Conservation (phyloP, 2,113 vertebrate species). For the Brachyistius frenatus region DNA sequence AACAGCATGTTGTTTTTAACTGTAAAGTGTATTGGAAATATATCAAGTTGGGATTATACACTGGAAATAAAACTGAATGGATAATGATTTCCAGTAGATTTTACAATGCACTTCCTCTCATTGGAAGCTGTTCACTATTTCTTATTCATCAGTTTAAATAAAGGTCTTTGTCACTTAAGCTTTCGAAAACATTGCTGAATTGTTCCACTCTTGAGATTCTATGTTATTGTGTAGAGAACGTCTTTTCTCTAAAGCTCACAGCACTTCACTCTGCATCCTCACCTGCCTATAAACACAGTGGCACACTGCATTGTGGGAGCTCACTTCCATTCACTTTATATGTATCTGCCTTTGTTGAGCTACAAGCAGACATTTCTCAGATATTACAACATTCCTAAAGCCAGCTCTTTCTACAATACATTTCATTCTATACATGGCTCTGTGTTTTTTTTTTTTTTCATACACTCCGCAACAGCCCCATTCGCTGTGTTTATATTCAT, state of each 20-base stretch:
- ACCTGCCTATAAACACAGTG: slow-evolving; percentile 65
- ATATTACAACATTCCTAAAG: slow-evolving; percentile 61
- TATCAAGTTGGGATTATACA: no score
- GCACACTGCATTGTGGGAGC: slow-evolving; percentile 57
- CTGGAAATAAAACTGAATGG: neutral
- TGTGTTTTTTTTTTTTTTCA: slow-evolving; percentile 40
- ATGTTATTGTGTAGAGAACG: neutral
- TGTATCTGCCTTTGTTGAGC: slow-evolving; percentile 74
- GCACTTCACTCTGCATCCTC: slow-evolving; percentile 58
- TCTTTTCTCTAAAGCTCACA: slow-evolving; percentile 44
- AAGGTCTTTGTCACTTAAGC: neutral
- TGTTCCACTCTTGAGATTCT: slow-evolving; percentile 20
- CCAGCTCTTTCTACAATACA: slow-evolving; percentile 44
- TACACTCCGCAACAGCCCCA: slow-evolving; percentile 18
- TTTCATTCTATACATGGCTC: slow-evolving; percentile 47
- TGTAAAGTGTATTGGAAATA: no score
- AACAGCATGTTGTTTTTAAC: no score
- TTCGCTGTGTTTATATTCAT: slow-evolving; percentile 59
- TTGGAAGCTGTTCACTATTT: slow-evolving; percentile 5
- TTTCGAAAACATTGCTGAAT: slow-evolving; percentile 7
- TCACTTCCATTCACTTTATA: slow-evolving; percentile 79
- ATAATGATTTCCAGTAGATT: no score
- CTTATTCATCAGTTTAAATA: slow-evolving; percentile 13
- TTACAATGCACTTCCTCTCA: neutral
- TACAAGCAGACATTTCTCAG: slow-evolving; percentile 60